phyloP scores from a whole-genome alignment of 2,888 invertebrate species.

The Tortrix viridana region DNA sequence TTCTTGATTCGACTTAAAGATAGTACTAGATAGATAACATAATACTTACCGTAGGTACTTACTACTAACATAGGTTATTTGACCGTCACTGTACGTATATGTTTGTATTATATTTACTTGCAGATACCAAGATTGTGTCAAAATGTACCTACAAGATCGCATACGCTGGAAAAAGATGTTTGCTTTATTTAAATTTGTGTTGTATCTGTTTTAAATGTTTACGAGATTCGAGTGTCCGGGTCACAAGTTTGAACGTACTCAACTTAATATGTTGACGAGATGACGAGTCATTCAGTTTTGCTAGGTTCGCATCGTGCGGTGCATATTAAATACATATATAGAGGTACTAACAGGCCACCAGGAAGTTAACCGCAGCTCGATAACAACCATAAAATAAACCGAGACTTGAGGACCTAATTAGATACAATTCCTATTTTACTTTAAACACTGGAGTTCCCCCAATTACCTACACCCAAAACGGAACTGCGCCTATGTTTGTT shows the following conservation, averaged over 20 bases:
- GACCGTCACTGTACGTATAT: too few relatives aligned
- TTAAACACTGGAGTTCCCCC: conserved; percentile 27
- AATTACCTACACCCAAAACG: conserved; percentile 52
- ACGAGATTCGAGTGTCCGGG: conserved; percentile 13
- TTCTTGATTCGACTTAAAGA: not conserved
- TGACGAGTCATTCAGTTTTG: conserved; percentile 29
- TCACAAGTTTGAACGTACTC: conserved; percentile 14
- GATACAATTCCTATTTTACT: conserved; percentile 8
- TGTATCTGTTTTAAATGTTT: not conserved
- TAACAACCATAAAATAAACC: conserved; percentile 16
- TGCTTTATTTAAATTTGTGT: not conserved
- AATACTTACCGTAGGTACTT: too few relatives aligned
- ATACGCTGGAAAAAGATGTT: not conserved
- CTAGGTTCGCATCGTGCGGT: conserved; percentile 17
- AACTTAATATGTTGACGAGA: not conserved
- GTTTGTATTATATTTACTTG: too few relatives aligned
- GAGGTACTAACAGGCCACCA: not conserved
- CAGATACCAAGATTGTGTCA: too few relatives aligned
- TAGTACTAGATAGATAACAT: not conserved
- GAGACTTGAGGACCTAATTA: conserved; percentile 15
- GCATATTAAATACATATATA: conserved; percentile 14
- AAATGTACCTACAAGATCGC: too few relatives aligned
- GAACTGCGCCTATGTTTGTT: conserved; percentile 64
- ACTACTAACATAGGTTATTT: too few relatives aligned
- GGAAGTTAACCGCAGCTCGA: conserved; percentile 4